Evolutionary conservation across 2,888 invertebrate genomes (phyloP), one percentile per base, ranked within the genome.

Genomic region (Andrena marginata): DNA sequence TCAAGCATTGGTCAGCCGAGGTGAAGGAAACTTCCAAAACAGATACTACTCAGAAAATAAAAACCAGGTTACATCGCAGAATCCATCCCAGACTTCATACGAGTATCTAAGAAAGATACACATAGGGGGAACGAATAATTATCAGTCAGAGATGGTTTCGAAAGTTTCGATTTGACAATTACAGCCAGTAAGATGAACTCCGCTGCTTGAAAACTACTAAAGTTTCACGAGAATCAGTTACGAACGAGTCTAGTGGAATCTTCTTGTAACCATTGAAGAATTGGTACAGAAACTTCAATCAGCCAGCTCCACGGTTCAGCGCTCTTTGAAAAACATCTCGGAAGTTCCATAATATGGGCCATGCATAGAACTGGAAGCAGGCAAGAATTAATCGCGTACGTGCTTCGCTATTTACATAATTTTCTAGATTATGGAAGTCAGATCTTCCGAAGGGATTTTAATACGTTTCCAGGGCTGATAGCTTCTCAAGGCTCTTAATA

Each of bases 301-400:
- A 78, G 64, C 20, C 70, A 49, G 70, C 64, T 56, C 35, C 10
- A 65, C 60, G 33, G 64, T 79, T 65, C 65, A 20, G 29, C 65
- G 65, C 51, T 67, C 79, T 71, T 78, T 54, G 70, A 78, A 70
- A 80, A 80, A 79, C 70, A 78, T 59, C n/a, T 33, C 20, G 31
- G 69, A 78, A 79, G 78, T 79, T 79, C 42, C 29, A 31, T 65
- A 79, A 79, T 70, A 70, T 26, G n/a, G 54, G 49, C 59, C 69
- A 70, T 16, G 42, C 42, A 5, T 42, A 35, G 68, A 59, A 10
- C 26, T 23, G 56, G 23, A 31, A 33, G 0, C 26, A 20, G 56
- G 13, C 10, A 13, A 56, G 26, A 56, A 56, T 4, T 26, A 23
- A 23, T 10, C 2, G 56, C 56, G 5, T 26, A 23, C 23, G 4